Conservation (phyloP, 1,140 invertebrate species). For the Drosophila lini region DNA sequence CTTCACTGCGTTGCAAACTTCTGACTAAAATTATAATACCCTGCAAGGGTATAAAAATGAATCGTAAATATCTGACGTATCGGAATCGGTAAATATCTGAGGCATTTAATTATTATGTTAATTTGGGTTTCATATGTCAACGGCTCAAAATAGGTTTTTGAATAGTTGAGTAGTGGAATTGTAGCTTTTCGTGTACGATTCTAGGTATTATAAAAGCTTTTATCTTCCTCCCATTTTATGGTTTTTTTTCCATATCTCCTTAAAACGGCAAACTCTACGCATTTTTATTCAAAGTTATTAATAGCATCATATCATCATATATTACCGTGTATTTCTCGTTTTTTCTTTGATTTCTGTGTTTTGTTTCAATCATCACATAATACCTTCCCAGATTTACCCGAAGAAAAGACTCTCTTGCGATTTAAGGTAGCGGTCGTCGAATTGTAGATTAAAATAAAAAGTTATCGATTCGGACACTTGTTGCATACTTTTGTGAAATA, state of each 20-base stretch:
- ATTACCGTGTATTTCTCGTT: neutral
- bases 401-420: neutral
- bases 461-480: neutral
- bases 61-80: neutral
- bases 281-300: slow-evolving; percentile 3
- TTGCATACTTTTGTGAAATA: slow-evolving; percentile 23
- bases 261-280: neutral
- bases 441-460: neutral
- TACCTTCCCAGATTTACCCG: neutral
- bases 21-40: too few relatives aligned
- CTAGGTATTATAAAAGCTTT: too few relatives aligned
- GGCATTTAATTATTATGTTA: neutral
- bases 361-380: neutral
- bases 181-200: too few relatives aligned
- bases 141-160: too few relatives aligned
- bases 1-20: too few relatives aligned
- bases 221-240: neutral
- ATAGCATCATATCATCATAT: neutral
- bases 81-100: too few relatives aligned
- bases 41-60: too few relatives aligned
- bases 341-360: neutral
- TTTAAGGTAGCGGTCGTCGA: neutral
- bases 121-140: neutral
- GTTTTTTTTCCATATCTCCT: neutral
- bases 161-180: too few relatives aligned